Evolutionary conservation across 2,797 vertebrate species (phyloP).

Genomic region (Lepilemur septentrionalis): DNA sequence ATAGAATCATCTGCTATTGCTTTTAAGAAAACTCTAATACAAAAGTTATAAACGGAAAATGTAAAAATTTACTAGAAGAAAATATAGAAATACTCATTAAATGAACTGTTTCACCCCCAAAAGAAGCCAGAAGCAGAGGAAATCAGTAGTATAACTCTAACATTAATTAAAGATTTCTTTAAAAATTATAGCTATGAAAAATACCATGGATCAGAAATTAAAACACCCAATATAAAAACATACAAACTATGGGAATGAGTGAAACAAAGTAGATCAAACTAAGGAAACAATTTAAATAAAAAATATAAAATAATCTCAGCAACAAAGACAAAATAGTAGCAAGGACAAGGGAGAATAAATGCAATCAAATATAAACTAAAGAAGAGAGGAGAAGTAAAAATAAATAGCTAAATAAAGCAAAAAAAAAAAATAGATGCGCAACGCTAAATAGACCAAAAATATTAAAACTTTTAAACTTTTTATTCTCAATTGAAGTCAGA

Average conservation of each 20-base stretch:
- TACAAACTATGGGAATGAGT: background rate
- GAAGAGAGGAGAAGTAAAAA: background rate
- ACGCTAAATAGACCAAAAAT: background rate
- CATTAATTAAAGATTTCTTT: background rate
- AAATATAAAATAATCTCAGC: background rate
- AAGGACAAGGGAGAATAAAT: background rate
- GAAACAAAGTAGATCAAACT: background rate
- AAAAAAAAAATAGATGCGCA: background rate
- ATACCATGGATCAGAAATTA: background rate
- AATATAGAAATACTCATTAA: background rate
- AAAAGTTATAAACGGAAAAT: background rate
- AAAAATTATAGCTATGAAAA: background rate
- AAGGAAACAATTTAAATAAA: background rate
- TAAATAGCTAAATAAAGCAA: background rate
- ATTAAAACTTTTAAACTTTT: background rate
- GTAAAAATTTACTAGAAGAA: background rate
- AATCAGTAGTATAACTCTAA: background rate
- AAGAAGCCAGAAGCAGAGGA: background rate
- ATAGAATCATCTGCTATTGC: background rate
- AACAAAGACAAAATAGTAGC: background rate
- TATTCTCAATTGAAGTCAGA: background rate
- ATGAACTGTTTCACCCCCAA: rapidly evolving
- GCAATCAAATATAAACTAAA: background rate
- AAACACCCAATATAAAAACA: background rate
- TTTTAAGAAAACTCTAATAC: background rate